Percentiles rank a stretch among this genome's conserved stretches.
Conservation (phyloP, 1,140 invertebrate species). For the Diachasmimorpha longicaudata region DNA sequence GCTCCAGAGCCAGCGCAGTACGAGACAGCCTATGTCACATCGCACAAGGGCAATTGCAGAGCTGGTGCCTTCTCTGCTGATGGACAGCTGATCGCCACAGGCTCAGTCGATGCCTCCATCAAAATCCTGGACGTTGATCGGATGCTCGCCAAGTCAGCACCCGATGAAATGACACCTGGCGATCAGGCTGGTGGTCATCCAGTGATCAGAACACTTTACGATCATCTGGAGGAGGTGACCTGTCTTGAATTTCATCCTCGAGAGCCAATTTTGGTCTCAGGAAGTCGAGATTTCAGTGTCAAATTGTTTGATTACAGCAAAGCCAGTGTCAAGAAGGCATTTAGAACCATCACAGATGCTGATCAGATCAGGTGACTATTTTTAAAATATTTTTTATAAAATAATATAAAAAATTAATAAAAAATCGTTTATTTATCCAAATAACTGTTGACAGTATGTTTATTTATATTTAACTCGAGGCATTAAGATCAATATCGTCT, state of each 20-base stretch:
- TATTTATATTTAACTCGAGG: too few species aligned
- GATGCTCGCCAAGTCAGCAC: conserved; percentile 94
- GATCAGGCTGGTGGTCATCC: conserved; percentile 93
- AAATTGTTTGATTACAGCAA: conserved; percentile 98
- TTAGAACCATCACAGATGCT: conserved; percentile 92
- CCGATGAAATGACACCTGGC: conserved; percentile 80
- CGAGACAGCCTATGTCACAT: conserved; percentile 98
- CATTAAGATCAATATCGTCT: too few species aligned
- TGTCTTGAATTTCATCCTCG: conserved; percentile 96
- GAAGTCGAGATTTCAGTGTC: conserved; percentile 90
- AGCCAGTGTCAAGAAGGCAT: conserved; percentile 97
- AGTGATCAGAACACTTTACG: conserved; percentile 97
- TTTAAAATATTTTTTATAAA: too few species aligned
- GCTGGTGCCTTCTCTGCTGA: conserved; percentile 94
- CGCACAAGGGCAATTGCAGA: conserved; percentile 95
- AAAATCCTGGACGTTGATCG: conserved; percentile 98
- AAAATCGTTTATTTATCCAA: too few species aligned
- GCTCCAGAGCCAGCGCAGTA: conserved; percentile 95
- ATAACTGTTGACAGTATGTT: too few species aligned
- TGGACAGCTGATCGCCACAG: conserved; percentile 96
- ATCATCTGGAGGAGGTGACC: conserved; percentile 97
- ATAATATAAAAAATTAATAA: too few species aligned
- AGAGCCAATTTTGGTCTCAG: conserved; percentile 91
- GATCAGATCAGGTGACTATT: conserved; percentile 87
- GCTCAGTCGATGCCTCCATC: conserved; percentile 97